Evolutionary conservation across 2,113 vertebrate species (phyloP), one percentile per base, ranked within the genome.

Genomic region (Nannospalax galili): DNA sequence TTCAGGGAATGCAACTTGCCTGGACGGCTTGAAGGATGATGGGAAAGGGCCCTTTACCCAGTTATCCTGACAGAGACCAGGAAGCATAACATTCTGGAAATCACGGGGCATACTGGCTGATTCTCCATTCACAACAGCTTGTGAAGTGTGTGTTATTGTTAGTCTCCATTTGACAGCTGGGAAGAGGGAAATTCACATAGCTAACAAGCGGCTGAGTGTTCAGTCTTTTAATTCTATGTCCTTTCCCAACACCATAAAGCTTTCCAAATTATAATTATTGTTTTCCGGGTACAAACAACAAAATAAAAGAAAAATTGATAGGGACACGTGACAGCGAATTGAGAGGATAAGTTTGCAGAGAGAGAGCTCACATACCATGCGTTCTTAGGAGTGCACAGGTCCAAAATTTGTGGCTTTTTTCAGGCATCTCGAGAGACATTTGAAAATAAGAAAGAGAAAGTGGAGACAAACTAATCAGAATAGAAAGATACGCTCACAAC

Each of bases 181-280:
- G 45, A 12, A 78, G 82, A 79, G 26, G 88, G 22, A 77, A 65
- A 67, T 69, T 86, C 35, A 32, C 30, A 80, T 12, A 90, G 56
- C n/a, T 64, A 78, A 56, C 79, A 86, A 73, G 22, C 37, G 24
- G 56, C 64, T 20, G 64, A 65, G 19, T 64, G 20, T 67, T 58
- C 45, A 74, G 19, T 37, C 48, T 45, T 45, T 42, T 37, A 69
- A 35, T 69, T 80, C 20, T 48, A 7, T 74, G 22, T 72, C 82
- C 30, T 89, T 62, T 22, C 42, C 19, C 5, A 22, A 52, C 5
- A 22, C 7, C 10, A 75, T n/a, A 62, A 19, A 79, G 37, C 28
- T 90, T 90, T 73, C 42, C 85, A 58, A 79, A 79, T 85, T 64
- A 67, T 79, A 78, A 93, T 48, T 80, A 80, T 80, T 72, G 15